Conservation (phyloP, 2,888 invertebrate genomes). For the Epistrophe eligans region DNA sequence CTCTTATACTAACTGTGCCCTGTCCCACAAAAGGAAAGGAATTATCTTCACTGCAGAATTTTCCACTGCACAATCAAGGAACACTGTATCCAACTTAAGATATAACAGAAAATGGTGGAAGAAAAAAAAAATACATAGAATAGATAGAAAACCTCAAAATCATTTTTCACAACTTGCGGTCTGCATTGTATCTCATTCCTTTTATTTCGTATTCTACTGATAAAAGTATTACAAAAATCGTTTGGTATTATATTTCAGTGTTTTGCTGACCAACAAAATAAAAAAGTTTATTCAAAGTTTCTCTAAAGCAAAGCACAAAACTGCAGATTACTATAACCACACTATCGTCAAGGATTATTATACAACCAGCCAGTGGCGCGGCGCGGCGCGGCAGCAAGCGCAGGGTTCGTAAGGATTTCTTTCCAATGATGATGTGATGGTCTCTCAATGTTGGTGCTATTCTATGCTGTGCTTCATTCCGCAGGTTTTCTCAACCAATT, state of each 20-base stretch:
- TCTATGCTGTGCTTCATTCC: slow-evolving; percentile 38
- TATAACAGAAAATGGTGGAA: slow-evolving; percentile 5
- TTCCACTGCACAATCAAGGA: slow-evolving; percentile 60
- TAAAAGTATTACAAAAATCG: slow-evolving; percentile 73
- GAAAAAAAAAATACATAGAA: slow-evolving; percentile 25
- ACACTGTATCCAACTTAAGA: slow-evolving; percentile 33
- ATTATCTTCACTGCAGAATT: slow-evolving; percentile 70
- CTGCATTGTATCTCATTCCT: slow-evolving; percentile 67
- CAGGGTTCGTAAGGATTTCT: slow-evolving; percentile 15
- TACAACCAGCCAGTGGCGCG: background rate
- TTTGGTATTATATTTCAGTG: slow-evolving; percentile 61
- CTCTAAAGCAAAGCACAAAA: slow-evolving; percentile 28
- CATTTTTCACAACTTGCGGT: slow-evolving; percentile 75
- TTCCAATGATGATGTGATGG: background rate
- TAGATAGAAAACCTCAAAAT: slow-evolving; percentile 60
- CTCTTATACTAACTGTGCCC: background rate
- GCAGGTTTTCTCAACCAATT: slow-evolving; percentile 44
- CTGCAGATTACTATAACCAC: slow-evolving; percentile 59
- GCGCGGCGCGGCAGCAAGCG: background rate
- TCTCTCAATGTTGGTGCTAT: background rate
- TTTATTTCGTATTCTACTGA: slow-evolving; percentile 63
- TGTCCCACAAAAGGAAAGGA: slow-evolving; percentile 29
- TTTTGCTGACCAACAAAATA: slow-evolving; percentile 70
- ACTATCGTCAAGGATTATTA: slow-evolving; percentile 69
- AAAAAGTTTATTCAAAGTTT: slow-evolving; percentile 71